phyloP scores from a whole-genome alignment of 2,888 invertebrate species.

The Tenthredo notha region DNA sequence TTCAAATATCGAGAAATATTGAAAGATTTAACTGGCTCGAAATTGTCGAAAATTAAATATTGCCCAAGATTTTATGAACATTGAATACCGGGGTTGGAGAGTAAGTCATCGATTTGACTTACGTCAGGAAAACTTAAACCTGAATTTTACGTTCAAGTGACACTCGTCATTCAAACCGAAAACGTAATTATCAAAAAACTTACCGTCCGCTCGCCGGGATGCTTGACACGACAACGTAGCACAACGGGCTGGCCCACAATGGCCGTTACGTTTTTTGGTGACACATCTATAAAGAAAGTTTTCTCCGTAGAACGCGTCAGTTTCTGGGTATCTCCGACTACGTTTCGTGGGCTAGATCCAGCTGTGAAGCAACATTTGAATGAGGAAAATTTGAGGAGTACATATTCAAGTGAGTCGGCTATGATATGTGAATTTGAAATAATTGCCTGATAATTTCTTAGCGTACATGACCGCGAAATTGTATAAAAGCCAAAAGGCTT shows the following conservation, averaged over 20 bases:
- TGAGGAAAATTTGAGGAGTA: background rate
- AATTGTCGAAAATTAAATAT: conserved; percentile 2
- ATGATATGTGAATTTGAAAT: background rate
- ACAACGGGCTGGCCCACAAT: conserved; percentile 90
- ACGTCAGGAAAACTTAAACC: background rate
- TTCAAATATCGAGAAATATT: conserved; percentile 8
- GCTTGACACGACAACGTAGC: conserved; percentile 89
- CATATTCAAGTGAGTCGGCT: background rate
- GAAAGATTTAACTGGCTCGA: background rate
- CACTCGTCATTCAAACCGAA: background rate
- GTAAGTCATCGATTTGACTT: background rate
- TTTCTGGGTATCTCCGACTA: conserved; percentile 60
- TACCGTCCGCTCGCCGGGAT: conserved; percentile 92
- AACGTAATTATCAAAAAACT: conserved; percentile 74
- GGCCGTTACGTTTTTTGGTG: conserved; percentile 89
- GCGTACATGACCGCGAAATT: conserved; percentile 9
- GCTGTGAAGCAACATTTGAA: conserved; percentile 34
- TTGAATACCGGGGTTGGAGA: background rate
- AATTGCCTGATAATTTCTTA: background rate
- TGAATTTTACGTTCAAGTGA: background rate
- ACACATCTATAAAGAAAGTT: conserved; percentile 91
- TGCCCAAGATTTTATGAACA: background rate
- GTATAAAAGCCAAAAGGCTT: background rate
- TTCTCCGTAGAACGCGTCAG: conserved; percentile 78
- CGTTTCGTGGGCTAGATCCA: conserved; percentile 66